Base-by-base conservation (phyloP, 2,113 vertebrate species). In the Bos javanicus region DNA sequence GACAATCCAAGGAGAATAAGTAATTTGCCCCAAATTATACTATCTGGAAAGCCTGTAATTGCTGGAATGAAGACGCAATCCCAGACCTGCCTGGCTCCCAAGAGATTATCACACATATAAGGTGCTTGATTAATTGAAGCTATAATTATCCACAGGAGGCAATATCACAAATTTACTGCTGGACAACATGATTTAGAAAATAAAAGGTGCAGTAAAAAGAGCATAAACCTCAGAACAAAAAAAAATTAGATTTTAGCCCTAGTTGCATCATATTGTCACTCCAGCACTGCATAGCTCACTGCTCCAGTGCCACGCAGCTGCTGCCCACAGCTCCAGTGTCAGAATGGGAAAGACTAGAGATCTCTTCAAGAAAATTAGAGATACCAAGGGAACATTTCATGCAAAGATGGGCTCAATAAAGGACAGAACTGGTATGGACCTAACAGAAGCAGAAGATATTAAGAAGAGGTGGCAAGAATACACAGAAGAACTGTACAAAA, bases 281-380 rank as follows among this genome's bases (percentile, higher is more conserved):
- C 64, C 19, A 71, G n/a, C 21, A 23, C 17, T 2, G 0, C n/a
- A 71, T 9, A 71, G 17, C n/a, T 71, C 0, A 0, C n/a, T 10
- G 10, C 67, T 39, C n/a, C n/a, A 23, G 9, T 12, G 67, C 67
- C 10, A 0, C 0, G 1, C n/a, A 36, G 19, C 67, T 1, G 0
- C 67, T 39, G 19, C 67, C 4, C 0, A 1, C n/a, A 23, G 11
- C 17, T 6, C n/a, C 64, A 36, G 67, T 36, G 67, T 36, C n/a
- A 36, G n/a, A 71, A 36, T 23, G n/a, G 19, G n/a, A 23, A 39
- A 71, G 64, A 21, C 8, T 21, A 36, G n/a, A 71, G n/a, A 71
- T 12, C 2, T 23, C 67, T 36, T 71, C 67, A 71, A 71, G n/a
- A 39, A 36, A 39, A 21, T 39, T 23, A 23, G 67, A 71, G n/a